Evolutionary conservation across 2,888 invertebrate genomes (phyloP), one percentile per base, ranked within the genome.

Genomic region (Atrina japonica): DNA sequence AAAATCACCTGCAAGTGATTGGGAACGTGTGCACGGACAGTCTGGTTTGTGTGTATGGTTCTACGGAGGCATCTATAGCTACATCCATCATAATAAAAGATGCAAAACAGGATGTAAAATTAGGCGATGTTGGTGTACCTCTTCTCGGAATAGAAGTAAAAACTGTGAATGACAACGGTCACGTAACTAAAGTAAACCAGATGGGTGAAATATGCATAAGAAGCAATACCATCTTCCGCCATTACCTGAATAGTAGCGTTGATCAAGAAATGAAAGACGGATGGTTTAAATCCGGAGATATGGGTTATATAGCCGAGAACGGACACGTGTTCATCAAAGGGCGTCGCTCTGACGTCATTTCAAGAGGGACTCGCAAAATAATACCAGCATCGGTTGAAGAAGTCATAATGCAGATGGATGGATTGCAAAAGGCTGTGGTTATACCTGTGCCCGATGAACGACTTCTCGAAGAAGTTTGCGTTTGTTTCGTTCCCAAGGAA

Each of bases 381-480:
- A 52, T 67, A 23, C 67, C 67, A 21, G 35, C 18, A 7, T 27
- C 43, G 11, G 41, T 67, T 11, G 67, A 67, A 27, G 50, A 67
- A 29, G 60, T 67, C 0, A 29, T 67, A 1, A 21, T 40, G 18
- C 21, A 60, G 16, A 52, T 67, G 29, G 50, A 52, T 2, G 45
- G 58, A 29, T 16, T 67, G 7, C 7, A n/a, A 0, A 18, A 23
- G 0, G 59, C 29, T 3, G 52, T 30, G n/a, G 60, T 60, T 1
- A 53, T 60, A 18, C 52, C 58, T 3, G 67, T 67, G 1, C 67
- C 67, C 1, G 67, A 67, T 45, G 43, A 23, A 27, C 59, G 67
- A 18, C 29, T 67, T 16, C 60, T 30, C 29, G 67, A 67, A 52
- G 67, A 67, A 60, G 41, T 67, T 0, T 67, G 67, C 29, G 52